Conservation (phyloP, 1,140 invertebrate species). For the Idris sp. region DNA sequence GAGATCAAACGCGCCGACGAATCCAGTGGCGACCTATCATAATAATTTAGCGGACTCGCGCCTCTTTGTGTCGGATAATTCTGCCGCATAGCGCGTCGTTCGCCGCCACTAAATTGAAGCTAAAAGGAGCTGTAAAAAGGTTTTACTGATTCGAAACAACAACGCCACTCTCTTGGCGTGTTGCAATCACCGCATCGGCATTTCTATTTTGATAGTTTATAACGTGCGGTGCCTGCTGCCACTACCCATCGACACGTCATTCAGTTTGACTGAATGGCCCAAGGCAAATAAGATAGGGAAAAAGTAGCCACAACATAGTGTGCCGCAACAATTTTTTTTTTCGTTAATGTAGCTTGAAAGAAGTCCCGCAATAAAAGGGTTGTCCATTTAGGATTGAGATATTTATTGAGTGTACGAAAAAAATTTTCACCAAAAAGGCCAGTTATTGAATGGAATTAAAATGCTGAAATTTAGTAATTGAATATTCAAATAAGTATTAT, state of each 20-base stretch:
- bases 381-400: slow-evolving; percentile 12
- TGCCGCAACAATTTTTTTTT: slow-evolving; percentile 36
- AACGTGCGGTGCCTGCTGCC: slow-evolving; percentile 40
- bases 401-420: slow-evolving; percentile 5
- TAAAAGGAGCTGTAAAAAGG: slow-evolving; percentile 72
- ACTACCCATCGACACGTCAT: slow-evolving; percentile 56
- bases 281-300: slow-evolving; percentile 46
- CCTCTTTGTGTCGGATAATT: slow-evolving; percentile 76
- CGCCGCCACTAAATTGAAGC: slow-evolving; percentile 70
- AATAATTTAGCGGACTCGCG: slow-evolving; percentile 78
- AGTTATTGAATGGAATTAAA: too few species aligned
- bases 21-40: slow-evolving; percentile 79
- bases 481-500: too few species aligned
- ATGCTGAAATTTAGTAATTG: too few species aligned
- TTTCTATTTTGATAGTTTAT: slow-evolving; percentile 59
- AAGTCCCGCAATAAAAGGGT: slow-evolving; percentile 17
- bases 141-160: slow-evolving; percentile 72
- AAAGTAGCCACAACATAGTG: slow-evolving; percentile 38
- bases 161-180: slow-evolving; percentile 56
- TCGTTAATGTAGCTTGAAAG: slow-evolving; percentile 51
- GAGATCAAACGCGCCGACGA: slow-evolving; percentile 77
- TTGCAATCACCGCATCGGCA: slow-evolving; percentile 66
- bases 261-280: slow-evolving; percentile 46
- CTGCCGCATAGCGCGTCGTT: slow-evolving; percentile 47
- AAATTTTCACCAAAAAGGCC: too few species aligned